Evolutionary conservation across 2,888 invertebrate species (phyloP).

Genomic region (Tetanocera ferruginea): DNA sequence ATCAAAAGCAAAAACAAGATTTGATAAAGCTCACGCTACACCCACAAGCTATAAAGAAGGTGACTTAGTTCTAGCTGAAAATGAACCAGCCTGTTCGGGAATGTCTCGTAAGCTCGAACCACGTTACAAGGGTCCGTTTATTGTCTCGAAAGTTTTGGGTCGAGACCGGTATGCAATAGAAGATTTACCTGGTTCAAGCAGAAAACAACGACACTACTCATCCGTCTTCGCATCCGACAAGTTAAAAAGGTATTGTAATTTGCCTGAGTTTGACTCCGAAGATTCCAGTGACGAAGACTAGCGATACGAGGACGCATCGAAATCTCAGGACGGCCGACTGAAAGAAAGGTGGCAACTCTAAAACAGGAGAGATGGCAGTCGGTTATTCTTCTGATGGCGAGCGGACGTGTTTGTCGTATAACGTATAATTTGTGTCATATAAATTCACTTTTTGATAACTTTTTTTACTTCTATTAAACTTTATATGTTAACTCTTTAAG

Average conservation of each 20-base stretch:
- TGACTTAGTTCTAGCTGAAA: slow-evolving; percentile 38
- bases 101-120: slow-evolving; percentile 48
- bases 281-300: neutral
- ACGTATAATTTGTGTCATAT: too few relatives aligned
- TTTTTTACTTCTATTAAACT: too few relatives aligned
- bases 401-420: too few relatives aligned
- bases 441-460: too few relatives aligned
- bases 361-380: too few relatives aligned
- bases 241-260: slow-evolving; percentile 46
- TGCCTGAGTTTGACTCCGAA: neutral
- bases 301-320: too few relatives aligned
- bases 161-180: slow-evolving; percentile 50
- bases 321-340: too few relatives aligned
- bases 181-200: slow-evolving; percentile 47
- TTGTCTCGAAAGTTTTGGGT: slow-evolving; percentile 42
- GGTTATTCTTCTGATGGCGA: too few relatives aligned
- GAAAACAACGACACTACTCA: slow-evolving; percentile 46
- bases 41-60: slow-evolving; percentile 33
- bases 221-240: slow-evolving; percentile 47
- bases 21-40: slow-evolving; percentile 34
- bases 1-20: slow-evolving; percentile 30
- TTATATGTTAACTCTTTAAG: too few relatives aligned
- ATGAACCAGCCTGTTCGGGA: slow-evolving; percentile 39
- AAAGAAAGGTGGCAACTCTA: too few relatives aligned
- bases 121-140: slow-evolving; percentile 49